Evolutionary conservation across 2,797 vertebrate genomes (phyloP).

Genomic region (Acanthurus lineatus): DNA sequence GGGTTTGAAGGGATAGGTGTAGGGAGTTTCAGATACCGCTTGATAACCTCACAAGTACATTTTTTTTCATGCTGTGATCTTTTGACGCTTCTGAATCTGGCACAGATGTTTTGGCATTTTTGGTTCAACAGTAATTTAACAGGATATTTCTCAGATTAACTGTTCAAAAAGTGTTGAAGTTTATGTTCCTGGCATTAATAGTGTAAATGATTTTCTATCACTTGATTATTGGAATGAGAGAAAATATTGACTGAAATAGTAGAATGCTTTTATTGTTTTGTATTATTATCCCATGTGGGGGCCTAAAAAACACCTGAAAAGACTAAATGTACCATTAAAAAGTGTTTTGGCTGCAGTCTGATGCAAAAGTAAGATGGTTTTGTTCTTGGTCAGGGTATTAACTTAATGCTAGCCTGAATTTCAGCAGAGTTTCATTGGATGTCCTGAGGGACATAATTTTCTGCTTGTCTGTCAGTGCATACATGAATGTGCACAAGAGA

Average conservation of each 20-base stretch:
- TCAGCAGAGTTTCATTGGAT: slow-evolving; percentile 24
- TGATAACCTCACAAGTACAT: background rate
- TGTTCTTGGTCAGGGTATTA: slow-evolving; percentile 17
- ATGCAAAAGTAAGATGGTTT: slow-evolving; percentile 11
- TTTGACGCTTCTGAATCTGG: background rate
- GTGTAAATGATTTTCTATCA: background rate
- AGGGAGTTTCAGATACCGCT: background rate
- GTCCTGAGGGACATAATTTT: slow-evolving; percentile 28
- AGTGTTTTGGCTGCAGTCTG: background rate
- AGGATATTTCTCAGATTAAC: background rate
- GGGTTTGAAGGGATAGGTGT: background rate
- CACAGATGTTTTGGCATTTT: background rate
- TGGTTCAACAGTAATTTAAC: background rate
- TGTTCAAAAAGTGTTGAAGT: background rate
- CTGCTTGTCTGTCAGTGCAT: background rate
- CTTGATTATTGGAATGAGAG: background rate
- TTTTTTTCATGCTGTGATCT: background rate
- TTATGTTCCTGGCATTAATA: background rate
- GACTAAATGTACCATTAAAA: slow-evolving; percentile 2
- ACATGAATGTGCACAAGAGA: slow-evolving; percentile 21
- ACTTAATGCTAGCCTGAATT: slow-evolving; percentile 44
- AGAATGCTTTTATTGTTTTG: background rate
- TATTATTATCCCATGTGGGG: background rate
- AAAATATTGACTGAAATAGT: background rate
- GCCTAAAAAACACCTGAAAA: background rate